phyloP scores from a whole-genome alignment of 2,888 invertebrate species.

The Incurvaria masculella region DNA sequence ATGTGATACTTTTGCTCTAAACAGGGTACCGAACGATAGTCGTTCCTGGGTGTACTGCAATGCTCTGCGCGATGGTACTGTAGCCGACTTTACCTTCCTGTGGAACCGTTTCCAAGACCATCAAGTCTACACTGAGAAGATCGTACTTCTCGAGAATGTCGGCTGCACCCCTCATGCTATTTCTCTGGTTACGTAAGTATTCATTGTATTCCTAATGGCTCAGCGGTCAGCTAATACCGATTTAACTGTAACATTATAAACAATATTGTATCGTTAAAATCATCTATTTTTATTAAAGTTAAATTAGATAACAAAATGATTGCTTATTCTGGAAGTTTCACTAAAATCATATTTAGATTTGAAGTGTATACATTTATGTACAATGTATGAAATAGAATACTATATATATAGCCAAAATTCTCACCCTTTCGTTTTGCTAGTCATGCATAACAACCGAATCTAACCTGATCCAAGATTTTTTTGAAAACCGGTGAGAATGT shows the following conservation, averaged over 20 bases:
- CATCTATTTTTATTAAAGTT: no score
- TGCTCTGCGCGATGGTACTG: constrained; percentile 61
- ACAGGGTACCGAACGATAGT: constrained; percentile 41
- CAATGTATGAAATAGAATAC: no score
- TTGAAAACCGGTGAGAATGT: no score
- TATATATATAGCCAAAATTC: no score
- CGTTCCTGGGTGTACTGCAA: constrained; percentile 73
- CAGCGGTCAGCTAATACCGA: not conserved
- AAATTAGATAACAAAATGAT: no score
- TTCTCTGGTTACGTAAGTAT: constrained; percentile 48
- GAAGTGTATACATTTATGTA: no score
- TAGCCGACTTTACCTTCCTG: constrained; percentile 62
- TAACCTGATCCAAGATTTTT: no score
- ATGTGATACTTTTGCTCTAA: no score
- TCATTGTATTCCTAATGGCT: not conserved
- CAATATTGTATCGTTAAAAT: not conserved
- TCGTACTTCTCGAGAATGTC: constrained; percentile 60
- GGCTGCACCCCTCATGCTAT: constrained; percentile 60
- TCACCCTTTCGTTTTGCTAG: no score
- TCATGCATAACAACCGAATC: no score
- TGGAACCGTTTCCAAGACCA: constrained; percentile 59
- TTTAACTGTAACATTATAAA: not conserved
- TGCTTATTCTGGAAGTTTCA: no score
- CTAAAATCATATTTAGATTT: no score
- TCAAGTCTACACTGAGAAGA: constrained; percentile 67